Conservation (phyloP, 2,888 invertebrate genomes). For the Craniophora ligustri region DNA sequence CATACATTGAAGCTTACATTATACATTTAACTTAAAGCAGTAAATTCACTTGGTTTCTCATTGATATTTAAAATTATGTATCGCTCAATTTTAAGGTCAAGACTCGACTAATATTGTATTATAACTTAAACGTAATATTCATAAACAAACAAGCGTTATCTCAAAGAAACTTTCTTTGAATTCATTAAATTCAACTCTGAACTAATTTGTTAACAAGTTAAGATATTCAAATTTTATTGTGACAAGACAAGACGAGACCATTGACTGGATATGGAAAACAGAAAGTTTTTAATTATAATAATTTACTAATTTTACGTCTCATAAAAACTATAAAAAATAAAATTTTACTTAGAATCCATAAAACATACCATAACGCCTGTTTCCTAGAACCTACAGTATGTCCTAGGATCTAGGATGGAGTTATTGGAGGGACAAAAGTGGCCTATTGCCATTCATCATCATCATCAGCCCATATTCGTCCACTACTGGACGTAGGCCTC, state of each 20-base stretch:
- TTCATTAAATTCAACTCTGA: constrained; percentile 30
- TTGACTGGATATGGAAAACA: not conserved
- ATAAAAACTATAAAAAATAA: too few relatives aligned
- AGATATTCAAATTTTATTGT: constrained; percentile 57
- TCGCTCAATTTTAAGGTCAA: constrained; percentile 1
- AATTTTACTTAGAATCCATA: too few relatives aligned
- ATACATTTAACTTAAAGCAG: not conserved
- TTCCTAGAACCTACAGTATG: too few relatives aligned
- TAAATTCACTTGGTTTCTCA: not conserved
- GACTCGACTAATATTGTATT: constrained; percentile 6
- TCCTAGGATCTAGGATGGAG: too few relatives aligned
- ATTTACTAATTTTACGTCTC: not conserved
- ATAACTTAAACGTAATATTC: constrained; percentile 8
- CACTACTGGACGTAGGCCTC: too few relatives aligned
- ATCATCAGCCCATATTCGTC: too few relatives aligned
- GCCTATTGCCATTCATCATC: too few relatives aligned
- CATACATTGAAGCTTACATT: too few relatives aligned
- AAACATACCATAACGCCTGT: too few relatives aligned
- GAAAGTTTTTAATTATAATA: constrained; percentile 12
- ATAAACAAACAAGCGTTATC: constrained; percentile 30
- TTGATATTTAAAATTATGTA: not conserved
- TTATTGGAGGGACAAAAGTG: too few relatives aligned
- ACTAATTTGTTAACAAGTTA: constrained; percentile 34
- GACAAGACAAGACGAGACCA: constrained; percentile 36
- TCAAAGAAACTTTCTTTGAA: constrained; percentile 40